Base-by-base conservation (phyloP, 1,140 invertebrate species). In the Macrotrachela quadricornifera region DNA sequence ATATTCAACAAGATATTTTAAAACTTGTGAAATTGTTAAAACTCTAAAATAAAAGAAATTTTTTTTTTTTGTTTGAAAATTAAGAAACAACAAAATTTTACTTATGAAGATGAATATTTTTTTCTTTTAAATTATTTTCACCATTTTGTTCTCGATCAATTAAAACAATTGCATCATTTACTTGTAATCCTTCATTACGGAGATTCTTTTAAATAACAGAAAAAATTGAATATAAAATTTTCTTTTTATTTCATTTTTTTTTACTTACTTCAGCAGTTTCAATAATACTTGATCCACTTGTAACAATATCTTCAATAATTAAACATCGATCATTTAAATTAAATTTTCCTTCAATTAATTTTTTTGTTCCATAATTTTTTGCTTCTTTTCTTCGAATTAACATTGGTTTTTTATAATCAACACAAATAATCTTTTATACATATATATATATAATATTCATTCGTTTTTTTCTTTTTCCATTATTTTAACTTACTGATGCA, bases 291-390 rank as follows among this genome's bases (percentile, higher is more conserved):
- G 79, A 79, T 1, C 92, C 92, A 59, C 83, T 87, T 2, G 88
- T 91, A 0, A 96, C 80, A 13, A 97, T 83, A 73, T 99, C 92
- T 73, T 97, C 92, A 46, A 97, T 78, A 50, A 99, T 84, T 0
- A 96, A 64, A 62, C 85, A 91, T 6, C 65, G 77, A 55, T 90
- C 77, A 13, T 82, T 83, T 40, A 68, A 60, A 49, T 78, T 74
- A 63, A 78, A 95, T 46, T 78, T 73, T 0, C 92, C 94, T 73
- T 97, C 91, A 46, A 99, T 81, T 15, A 92, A 63, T 67, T 92
- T 90, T 65, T 90, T 94, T 8, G 88, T 96, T 0, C 92, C 92
- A 71, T 97, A 91, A 6, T 76, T 72, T 69, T 99, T 97, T 0
- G 79, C 77, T 65, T 79, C 77, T 73, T 96, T 90, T 67, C 62